Base-by-base conservation (phyloP, 2,113 vertebrate genomes). In the Leuciscus idus region DNA sequence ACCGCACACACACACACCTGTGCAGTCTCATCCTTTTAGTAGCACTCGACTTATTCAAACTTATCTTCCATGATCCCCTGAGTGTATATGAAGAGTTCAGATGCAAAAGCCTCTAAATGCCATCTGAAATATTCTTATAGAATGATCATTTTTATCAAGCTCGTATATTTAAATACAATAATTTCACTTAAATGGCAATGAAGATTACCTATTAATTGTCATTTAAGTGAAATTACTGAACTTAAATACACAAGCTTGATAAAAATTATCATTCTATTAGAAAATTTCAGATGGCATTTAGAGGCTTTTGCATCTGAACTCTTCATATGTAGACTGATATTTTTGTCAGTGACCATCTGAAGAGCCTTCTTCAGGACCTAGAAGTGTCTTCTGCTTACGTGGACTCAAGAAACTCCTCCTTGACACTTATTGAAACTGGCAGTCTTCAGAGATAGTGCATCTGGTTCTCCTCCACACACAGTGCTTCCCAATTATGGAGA, bases 341-440 rank as follows among this genome's bases (percentile, higher is more conserved):
- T 70, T 81, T 81, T 50, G n/a, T 81, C 21, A 33, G 57, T 64
- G 30, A 74, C 50, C 77, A 86, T n/a, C 39, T 52, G 59, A 73
- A 76, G n/a, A 72, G 57, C 15, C 68, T 72, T 23, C 39, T 86
- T 46, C 74, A 59, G 57, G 21, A 83, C 6, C 26, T 30, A 30
- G 43, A 76, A 77, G 59, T 64, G 57, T 75, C 26, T 64, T 75
- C 33, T 28, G n/a, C 36, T 76, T 50, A 70, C 23, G 13, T 33
- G 57, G 70, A 76, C 70, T 13, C 33, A 46, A 74, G 57, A 66
- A 88, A 77, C 21, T 82, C 72, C 36, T 75, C 13, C 66, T 76
- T 82, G 84, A 85, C 79, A 72, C 84, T 88, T 74, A 88, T 88
- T 78, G 73, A 88, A 85, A 55, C 79, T 57, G 78, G 79, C 87